Evolutionary conservation across 2,888 invertebrate species (phyloP), one percentile per base, ranked within the genome.

Genomic region (Macrosoma leucophasiata): DNA sequence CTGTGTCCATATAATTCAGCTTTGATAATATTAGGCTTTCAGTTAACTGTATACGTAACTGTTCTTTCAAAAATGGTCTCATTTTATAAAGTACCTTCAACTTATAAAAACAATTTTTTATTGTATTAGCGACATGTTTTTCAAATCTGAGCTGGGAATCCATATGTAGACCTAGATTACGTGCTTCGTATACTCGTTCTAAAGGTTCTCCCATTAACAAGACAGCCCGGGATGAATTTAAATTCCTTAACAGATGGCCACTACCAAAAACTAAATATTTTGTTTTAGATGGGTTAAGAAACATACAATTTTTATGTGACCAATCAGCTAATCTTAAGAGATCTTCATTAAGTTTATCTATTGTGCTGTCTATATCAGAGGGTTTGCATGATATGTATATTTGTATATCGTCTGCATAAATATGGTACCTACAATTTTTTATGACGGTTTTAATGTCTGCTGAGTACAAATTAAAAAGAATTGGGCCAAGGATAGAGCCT

Each of bases 341-440:
- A 25, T 25, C 13, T 10, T 13, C 14, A 14, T 13, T 25, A 9
- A 25, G 25, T 8, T 25, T 25, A 25, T 2, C 5, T 4, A 25
- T 25, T 9, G 25, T 14, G 14, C n/a, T 9, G 6, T 14, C 15
- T 10, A 15, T 25, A 9, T 25, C 25, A n/a, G 13, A 3, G 4
- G 25, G 25, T 9, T 25, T 25, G 15, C 13, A 25, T 3, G 25
- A 25, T 13, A 25, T 14, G 8, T 25, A 25, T 3, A 25, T 3
- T 5, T 25, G 25, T 13, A 13, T 25, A 14, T 25, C 13, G 15
- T 25, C 25, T 18, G 28, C 28, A 28, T 28, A 28, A 3, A 28
- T 17, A n/a, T 28, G 28, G n/a, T 18, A 28, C 18, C 13, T 29
- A 27, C 18, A 18, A 6, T 27, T 5, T 3, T 18, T 17, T 2